Conservation (phyloP, 2,797 vertebrate species). For the Microctenopoma steveboyesi region DNA sequence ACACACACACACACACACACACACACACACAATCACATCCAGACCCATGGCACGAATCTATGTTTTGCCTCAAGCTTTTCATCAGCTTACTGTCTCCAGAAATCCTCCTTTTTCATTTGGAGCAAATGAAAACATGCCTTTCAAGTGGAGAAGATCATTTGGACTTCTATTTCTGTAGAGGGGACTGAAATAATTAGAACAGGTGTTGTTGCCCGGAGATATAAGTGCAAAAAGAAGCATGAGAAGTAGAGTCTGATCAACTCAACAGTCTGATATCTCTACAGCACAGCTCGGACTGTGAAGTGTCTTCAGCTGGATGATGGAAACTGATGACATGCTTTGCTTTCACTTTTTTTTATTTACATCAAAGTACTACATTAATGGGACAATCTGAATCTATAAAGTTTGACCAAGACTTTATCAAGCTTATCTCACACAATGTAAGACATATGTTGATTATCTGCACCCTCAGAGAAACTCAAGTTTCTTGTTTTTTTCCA, state of each 20-base stretch:
- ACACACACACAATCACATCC: not conserved
- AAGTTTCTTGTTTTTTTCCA: too few species aligned
- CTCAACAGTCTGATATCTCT: conserved; percentile 20
- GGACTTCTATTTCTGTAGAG: conserved; percentile 59
- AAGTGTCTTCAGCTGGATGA: too few species aligned
- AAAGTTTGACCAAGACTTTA: too few species aligned
- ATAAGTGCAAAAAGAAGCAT: conserved; percentile 21
- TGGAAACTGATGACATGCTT: too few species aligned
- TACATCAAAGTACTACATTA: too few species aligned
- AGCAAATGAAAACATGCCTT: conserved; percentile 69
- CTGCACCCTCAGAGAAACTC: too few species aligned
- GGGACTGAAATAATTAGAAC: conserved; percentile 60
- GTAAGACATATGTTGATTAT: too few species aligned
- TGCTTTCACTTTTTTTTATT: too few species aligned
- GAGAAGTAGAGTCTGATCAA: conserved; percentile 29
- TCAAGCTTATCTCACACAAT: too few species aligned
- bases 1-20: conserved; percentile 24
- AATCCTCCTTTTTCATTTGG: conserved; percentile 68
- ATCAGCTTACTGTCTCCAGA: conserved; percentile 52
- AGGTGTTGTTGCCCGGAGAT: conserved; percentile 43
- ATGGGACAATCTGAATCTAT: too few species aligned
- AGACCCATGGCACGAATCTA: conserved; percentile 29
- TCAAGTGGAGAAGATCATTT: conserved; percentile 67
- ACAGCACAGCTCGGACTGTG: not conserved
- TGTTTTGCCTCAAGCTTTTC: conserved; percentile 54